These are phyloP conservation scores for Epizoanthus scotinus DNA, from an alignment of 92 coral and sea anemone species.

Conservation along the genomic window DNA sequence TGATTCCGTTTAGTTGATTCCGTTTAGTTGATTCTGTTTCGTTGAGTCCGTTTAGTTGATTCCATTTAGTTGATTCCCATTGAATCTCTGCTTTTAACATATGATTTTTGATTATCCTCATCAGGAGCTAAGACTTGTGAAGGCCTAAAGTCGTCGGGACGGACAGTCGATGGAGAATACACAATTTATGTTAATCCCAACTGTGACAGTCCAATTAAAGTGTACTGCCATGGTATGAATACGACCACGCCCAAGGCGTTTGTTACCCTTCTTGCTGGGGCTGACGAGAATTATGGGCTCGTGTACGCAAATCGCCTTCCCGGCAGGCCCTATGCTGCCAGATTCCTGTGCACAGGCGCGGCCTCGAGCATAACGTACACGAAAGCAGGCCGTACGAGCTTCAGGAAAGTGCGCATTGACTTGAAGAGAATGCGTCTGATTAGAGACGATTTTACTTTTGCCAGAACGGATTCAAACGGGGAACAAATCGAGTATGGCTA, in stretches of 20 bases:
- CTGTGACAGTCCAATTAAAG: slow-evolving; percentile 83
- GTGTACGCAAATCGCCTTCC: slow-evolving; percentile 82
- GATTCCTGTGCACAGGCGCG: slow-evolving; percentile 76
- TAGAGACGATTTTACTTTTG: slow-evolving; percentile 81
- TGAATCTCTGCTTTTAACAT: too few species aligned
- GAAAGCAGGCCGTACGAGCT: slow-evolving; percentile 79
- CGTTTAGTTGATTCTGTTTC: too few species aligned
- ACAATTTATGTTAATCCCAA: slow-evolving; percentile 70
- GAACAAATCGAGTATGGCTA: slow-evolving; percentile 78
- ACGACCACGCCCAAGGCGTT: slow-evolving; percentile 83
- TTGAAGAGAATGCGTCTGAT: slow-evolving; percentile 72
- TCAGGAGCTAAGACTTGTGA: slow-evolving; percentile 87
- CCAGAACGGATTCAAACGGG: slow-evolving; percentile 73
- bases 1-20: too few species aligned
- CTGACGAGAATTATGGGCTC: slow-evolving; percentile 83
- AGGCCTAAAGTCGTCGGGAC: slow-evolving; percentile 76
- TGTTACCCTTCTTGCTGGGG: slow-evolving; percentile 80
- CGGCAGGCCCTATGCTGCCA: slow-evolving; percentile 66
- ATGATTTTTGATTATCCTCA: background rate
- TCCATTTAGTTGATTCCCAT: too few species aligned
- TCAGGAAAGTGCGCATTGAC: slow-evolving; percentile 82
- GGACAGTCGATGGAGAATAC: slow-evolving; percentile 88
- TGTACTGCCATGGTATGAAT: slow-evolving; percentile 94
- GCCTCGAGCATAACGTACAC: slow-evolving; percentile 55
- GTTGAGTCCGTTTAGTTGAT: too few species aligned